Base-by-base conservation (phyloP, 2,797 vertebrate genomes). In the Hafferia zeledoni region DNA sequence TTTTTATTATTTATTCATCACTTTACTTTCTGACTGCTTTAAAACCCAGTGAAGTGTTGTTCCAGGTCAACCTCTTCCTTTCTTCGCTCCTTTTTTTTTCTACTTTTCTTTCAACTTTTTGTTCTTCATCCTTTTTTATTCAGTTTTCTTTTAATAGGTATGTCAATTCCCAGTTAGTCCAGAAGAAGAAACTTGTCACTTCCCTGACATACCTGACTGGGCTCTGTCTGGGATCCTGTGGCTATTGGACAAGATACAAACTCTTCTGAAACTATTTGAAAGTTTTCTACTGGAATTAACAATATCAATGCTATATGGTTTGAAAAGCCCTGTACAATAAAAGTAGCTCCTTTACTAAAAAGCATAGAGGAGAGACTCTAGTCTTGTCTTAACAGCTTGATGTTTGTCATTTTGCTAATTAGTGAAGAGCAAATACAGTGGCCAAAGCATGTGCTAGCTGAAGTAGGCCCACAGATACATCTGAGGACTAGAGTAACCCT, bases 371-470 rank as follows among this genome's bases (percentile, higher is more conserved):
- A 60, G 17, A 89, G 3, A 57, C 10, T 78, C 30, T 25, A 27
- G n/a, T 70, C 28, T 28, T 65, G 23, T n/a, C 30, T 37, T 49
- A 77, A 33, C 23, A 78, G 12, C 27, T 50, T 53, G 16, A 17
- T 46, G 4, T 35, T 50, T 90, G 33, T 57, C 33, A 50, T 77
- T 91, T 75, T 84, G 19, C 27, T 75, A 52, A 35, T 52, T 57
- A 89, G 27, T 10, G 17, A 63, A 71, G 68, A 89, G 19, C 17
- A 65, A 52, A 46, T 6, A 4, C 33, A 69, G 4, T 7, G 15
- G 15, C 20, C 57, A 71, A 64, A 77, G 10, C 1, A 1, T 1
- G 0, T 61, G 41, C 24, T 69, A 69, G 27, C 6, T 60, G 28
- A 31, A 60, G 25, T 5, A 70, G n/a, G 31, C 57, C 55, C 23